Conservation (phyloP, 37 sponge, comb jelly and placozoan species). For the Chondrilla cf. caribensis region DNA sequence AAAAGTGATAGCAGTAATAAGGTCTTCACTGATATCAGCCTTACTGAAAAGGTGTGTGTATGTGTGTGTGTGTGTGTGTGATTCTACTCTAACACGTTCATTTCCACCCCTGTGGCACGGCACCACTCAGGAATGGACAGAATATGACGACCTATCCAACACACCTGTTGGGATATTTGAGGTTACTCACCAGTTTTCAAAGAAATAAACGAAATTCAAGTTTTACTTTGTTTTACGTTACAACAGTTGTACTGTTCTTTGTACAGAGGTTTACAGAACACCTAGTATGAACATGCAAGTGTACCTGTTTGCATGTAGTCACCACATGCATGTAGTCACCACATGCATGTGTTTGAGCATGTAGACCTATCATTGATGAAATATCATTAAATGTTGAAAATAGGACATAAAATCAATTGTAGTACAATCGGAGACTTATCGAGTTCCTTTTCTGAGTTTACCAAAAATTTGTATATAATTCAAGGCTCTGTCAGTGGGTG, state of each 20-base stretch:
- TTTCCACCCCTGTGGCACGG: no score
- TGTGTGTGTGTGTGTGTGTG: no score
- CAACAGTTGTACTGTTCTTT: neutral
- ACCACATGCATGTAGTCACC: no score
- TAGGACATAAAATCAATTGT: no score
- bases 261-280: no score
- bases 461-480: conserved; percentile 56
- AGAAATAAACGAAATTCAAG: conserved; percentile 22
- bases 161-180: conserved; percentile 74
- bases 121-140: conserved; percentile 82
- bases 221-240: neutral
- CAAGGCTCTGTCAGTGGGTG: conserved; percentile 58
- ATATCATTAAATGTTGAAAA: no score
- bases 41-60: conserved; percentile 7
- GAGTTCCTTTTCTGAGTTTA: conserved; percentile 43
- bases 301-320: no score
- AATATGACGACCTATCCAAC: conserved; percentile 75
- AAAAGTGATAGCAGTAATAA: neutral
- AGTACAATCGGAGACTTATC: no score
- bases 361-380: no score
- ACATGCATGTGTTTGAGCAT: no score
- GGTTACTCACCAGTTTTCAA: conserved; percentile 55
- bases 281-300: no score
- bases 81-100: no score
- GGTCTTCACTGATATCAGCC: neutral